Percentiles rank a stretch among this genome's conserved stretches.
Evolutionary conservation across 2,113 vertebrate genomes (phyloP).

Genomic region (Percina caprodes): DNA sequence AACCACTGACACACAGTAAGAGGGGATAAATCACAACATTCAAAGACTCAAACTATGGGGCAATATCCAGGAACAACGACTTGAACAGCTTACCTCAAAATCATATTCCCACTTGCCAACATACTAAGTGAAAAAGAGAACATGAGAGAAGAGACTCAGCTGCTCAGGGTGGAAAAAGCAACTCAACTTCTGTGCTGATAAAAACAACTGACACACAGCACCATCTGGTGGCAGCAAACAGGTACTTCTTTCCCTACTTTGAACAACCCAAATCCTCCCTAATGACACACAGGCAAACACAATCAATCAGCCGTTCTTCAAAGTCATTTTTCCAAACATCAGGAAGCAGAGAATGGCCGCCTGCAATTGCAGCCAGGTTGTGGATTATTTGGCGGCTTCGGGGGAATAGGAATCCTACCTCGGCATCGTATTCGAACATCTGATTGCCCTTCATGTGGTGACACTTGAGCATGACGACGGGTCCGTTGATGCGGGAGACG

Average conservation of each 20-base stretch:
- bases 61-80: conserved; percentile 10
- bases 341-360: background rate
- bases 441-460: conserved; percentile 99
- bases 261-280: background rate
- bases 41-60: conserved; percentile 21
- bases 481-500: conserved; percentile 95
- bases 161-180: conserved; percentile 41
- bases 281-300: conserved; percentile 6
- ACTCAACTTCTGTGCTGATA: conserved; percentile 6
- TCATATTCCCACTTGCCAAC: conserved; percentile 97
- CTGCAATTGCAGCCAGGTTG: conserved; percentile 3
- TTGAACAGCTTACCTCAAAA: conserved; percentile 91
- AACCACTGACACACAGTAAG: conserved; percentile 40
- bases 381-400: conserved; percentile 1
- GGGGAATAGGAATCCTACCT: conserved; percentile 84
- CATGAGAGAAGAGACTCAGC: conserved; percentile 49
- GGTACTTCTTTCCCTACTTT: background rate
- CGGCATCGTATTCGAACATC: conserved; percentile 97
- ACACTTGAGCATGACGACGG: conserved; percentile 97
- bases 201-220: conserved; percentile 48
- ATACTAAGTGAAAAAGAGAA: conserved; percentile 83
- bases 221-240: conserved; percentile 79
- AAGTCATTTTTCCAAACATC: background rate
- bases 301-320: conserved; percentile 24
- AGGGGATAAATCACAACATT: conserved; percentile 27